phyloP scores from a whole-genome alignment of 1,140 invertebrate genomes.

The Neodiprion fabricii region DNA sequence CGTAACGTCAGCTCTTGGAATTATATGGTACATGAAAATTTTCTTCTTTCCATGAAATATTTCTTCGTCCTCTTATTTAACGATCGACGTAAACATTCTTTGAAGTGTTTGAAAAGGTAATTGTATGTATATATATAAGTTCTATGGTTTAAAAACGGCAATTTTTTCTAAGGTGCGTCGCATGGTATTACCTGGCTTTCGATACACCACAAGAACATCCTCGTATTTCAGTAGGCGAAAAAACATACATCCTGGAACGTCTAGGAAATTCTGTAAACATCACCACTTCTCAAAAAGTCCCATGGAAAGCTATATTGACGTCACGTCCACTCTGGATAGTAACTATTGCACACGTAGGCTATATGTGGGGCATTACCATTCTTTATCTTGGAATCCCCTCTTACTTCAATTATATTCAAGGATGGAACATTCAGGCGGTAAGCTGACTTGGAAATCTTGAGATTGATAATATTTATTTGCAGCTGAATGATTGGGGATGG shows the following conservation, averaged over 20 bases:
- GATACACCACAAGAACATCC: slow-evolving; percentile 78
- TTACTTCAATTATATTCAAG: slow-evolving; percentile 84
- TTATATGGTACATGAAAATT: slow-evolving; percentile 66
- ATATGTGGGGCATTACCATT: slow-evolving; percentile 86
- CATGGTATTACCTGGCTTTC: slow-evolving; percentile 70
- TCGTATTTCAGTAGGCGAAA: slow-evolving; percentile 73
- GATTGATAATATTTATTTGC: too few species aligned
- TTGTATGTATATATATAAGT: not conserved
- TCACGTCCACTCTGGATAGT: slow-evolving; percentile 82
- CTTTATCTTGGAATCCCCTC: slow-evolving; percentile 84
- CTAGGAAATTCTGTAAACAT: slow-evolving; percentile 60
- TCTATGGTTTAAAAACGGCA: too few species aligned
- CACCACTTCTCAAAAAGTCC: slow-evolving; percentile 63
- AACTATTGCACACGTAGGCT: slow-evolving; percentile 78
- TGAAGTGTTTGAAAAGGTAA: too few species aligned
- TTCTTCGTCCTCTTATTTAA: too few species aligned
- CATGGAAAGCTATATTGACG: slow-evolving; percentile 77
- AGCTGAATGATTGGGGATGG: too few species aligned
- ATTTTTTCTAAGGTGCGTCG: slow-evolving; percentile 59
- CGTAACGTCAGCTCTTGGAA: slow-evolving; percentile 68
- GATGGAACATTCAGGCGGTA: slow-evolving; percentile 81
- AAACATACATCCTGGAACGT: slow-evolving; percentile 66
- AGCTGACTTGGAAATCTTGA: slow-evolving; percentile 31
- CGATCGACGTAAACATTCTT: not conserved
- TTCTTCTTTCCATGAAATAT: too few species aligned